phyloP scores from a whole-genome alignment of 1,140 invertebrate genomes.

The Pseudomyrmex dendroicus region DNA sequence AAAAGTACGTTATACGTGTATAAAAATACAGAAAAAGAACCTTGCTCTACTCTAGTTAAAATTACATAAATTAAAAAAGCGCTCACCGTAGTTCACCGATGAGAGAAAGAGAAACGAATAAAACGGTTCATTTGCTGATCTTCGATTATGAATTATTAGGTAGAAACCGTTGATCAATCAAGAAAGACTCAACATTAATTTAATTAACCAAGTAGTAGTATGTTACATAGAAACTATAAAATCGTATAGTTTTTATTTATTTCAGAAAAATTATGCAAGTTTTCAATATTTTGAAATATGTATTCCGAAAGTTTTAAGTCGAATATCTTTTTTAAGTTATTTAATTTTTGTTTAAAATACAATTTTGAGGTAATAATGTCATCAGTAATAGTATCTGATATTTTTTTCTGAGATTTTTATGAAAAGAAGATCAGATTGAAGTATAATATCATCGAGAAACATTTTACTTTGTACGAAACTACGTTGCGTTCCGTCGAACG shows the following conservation, averaged over 20 bases:
- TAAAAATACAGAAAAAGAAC: too few species aligned
- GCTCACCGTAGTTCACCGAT: not conserved
- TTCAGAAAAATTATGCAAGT: not conserved
- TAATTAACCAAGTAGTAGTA: not conserved
- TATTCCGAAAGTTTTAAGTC: too few species aligned
- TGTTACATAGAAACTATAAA: too few species aligned
- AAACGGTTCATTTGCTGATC: not conserved
- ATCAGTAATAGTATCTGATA: too few species aligned
- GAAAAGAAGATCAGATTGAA: not conserved
- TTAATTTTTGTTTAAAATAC: too few species aligned
- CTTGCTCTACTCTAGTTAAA: too few species aligned
- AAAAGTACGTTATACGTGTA: too few species aligned
- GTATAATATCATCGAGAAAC: not conserved
- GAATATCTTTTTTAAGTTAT: too few species aligned
- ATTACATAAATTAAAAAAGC: not conserved
- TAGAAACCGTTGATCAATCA: not conserved
- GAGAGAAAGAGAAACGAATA: not conserved
- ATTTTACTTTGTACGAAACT: slow-evolving; percentile 2
- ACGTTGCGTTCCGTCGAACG: not conserved
- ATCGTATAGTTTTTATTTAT: not conserved
- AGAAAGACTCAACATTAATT: not conserved
- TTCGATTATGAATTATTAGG: slow-evolving; percentile 14
- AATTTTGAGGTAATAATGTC: too few species aligned
- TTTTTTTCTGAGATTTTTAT: not conserved
- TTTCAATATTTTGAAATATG: not conserved